Percentiles rank a stretch among this genome's conserved stretches.
Conservation (phyloP, 2,888 invertebrate species). For the Philaethria dido region DNA sequence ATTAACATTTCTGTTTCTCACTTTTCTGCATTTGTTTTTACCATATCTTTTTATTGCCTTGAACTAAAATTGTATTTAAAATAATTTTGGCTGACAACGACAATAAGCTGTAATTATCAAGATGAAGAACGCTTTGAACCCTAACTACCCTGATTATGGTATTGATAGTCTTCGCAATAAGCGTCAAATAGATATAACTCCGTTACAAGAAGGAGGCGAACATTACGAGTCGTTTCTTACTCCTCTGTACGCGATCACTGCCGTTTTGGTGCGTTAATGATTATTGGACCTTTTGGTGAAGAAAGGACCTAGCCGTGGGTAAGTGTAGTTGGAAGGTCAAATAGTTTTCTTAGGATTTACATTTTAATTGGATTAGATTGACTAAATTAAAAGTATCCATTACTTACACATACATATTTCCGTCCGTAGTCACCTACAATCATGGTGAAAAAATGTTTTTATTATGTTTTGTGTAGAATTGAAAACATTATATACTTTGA, state of each 20-base stretch:
- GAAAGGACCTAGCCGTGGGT: conserved; percentile 56
- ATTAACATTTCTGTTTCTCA: too few relatives aligned
- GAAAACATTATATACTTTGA: too few relatives aligned
- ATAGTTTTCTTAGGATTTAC: too few relatives aligned
- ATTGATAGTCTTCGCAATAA: conserved; percentile 31
- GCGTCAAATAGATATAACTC: conserved; percentile 24
- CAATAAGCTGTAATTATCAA: neutral
- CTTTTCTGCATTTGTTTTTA: too few relatives aligned
- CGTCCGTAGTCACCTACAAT: too few relatives aligned
- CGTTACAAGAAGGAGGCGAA: conserved; percentile 4
- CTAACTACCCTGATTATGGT: conserved; percentile 20
- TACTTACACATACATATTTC: too few relatives aligned
- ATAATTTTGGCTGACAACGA: neutral
- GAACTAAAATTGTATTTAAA: neutral
- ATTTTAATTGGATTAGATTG: too few relatives aligned
- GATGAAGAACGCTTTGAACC: conserved; percentile 21
- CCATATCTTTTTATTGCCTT: too few relatives aligned
- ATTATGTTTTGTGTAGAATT: too few relatives aligned
- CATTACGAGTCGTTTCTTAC: conserved; percentile 30
- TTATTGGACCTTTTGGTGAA: conserved; percentile 56
- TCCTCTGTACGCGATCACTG: conserved; percentile 48
- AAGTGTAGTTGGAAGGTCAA: conserved; percentile 44
- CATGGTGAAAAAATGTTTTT: too few relatives aligned
- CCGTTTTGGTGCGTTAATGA: conserved; percentile 51
- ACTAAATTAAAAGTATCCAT: too few relatives aligned